Conservation (phyloP, 2,888 invertebrate species). For the Perdita meconis region DNA sequence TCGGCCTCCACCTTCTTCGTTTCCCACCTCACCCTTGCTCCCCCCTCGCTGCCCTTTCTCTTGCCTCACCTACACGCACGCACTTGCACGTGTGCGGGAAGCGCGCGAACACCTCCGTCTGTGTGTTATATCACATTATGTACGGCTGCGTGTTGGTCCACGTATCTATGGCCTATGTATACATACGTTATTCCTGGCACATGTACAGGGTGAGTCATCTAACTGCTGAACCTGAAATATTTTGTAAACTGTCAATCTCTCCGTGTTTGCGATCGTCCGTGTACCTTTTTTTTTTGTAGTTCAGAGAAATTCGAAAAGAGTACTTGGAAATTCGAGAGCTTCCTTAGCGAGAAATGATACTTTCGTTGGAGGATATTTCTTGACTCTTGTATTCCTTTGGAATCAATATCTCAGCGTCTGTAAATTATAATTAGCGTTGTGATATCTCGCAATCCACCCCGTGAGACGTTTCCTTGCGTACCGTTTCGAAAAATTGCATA, state of each 20-base stretch:
- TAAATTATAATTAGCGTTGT: no score
- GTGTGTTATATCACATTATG: constrained; percentile 76
- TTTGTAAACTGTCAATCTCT: constrained; percentile 42
- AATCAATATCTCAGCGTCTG: no score
- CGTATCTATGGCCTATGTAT: constrained; percentile 71
- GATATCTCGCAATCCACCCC: no score
- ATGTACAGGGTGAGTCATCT: constrained; percentile 60
- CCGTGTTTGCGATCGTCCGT: neutral
- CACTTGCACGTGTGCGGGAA: constrained; percentile 27
- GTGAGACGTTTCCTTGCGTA: no score
- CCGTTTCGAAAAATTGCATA: neutral
- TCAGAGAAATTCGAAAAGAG: neutral
- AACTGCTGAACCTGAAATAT: constrained; percentile 52
- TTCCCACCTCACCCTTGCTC: constrained; percentile 9
- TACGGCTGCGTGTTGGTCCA: constrained; percentile 69
- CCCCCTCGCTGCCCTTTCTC: constrained; percentile 48
- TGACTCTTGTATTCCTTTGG: no score
- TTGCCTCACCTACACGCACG: constrained; percentile 57
- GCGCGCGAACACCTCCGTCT: constrained; percentile 25
- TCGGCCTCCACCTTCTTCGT: constrained; percentile 27
- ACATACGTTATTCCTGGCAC: constrained; percentile 73
- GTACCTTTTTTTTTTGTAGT: neutral
- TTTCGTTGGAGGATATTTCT: no score
- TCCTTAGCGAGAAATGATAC: no score
- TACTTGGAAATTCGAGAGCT: no score